These are phyloP conservation scores for Diglossa cyanea DNA, from an alignment of 2,797 vertebrate genomes.

Conservation along the genomic window DNA sequence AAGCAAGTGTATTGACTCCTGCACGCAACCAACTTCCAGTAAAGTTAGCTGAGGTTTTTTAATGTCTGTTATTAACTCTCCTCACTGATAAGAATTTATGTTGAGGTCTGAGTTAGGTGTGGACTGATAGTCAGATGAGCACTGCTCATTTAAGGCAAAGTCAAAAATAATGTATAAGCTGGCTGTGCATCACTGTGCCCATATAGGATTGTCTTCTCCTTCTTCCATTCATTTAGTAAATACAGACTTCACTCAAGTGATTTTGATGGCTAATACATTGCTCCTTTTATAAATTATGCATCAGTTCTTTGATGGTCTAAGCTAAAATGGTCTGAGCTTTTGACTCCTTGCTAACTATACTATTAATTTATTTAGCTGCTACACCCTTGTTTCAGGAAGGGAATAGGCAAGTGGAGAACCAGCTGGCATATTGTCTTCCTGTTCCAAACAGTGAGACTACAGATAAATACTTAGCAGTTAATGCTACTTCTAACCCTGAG, in stretches of 20 bases:
- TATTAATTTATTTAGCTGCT: not conserved
- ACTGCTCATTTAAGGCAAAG: not conserved
- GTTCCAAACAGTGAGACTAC: not conserved
- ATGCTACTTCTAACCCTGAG: constrained; percentile 35
- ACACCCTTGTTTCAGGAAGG: not conserved
- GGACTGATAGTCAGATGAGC: not conserved
- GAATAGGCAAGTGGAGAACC: not conserved
- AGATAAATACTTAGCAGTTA: constrained; percentile 23
- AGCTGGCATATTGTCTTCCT: not conserved
- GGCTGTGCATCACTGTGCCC: not conserved
- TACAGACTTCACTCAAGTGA: not conserved
- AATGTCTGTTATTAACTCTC: not conserved
- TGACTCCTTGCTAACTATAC: not conserved
- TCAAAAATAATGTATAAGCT: not conserved
- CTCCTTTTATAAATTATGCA: not conserved
- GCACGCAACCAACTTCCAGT: not conserved
- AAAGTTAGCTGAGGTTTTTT: not conserved
- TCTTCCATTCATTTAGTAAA: not conserved
- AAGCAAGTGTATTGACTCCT: not conserved
- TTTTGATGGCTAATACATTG: not conserved
- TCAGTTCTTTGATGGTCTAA: not conserved
- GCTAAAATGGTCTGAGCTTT: not conserved
- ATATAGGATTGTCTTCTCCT: not conserved
- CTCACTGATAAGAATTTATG: not conserved
- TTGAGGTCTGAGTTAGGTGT: not conserved